Evolutionary conservation across 2,113 vertebrate species (phyloP), one percentile per base, ranked within the genome.

Genomic region (Aptenodytes forsteri): DNA sequence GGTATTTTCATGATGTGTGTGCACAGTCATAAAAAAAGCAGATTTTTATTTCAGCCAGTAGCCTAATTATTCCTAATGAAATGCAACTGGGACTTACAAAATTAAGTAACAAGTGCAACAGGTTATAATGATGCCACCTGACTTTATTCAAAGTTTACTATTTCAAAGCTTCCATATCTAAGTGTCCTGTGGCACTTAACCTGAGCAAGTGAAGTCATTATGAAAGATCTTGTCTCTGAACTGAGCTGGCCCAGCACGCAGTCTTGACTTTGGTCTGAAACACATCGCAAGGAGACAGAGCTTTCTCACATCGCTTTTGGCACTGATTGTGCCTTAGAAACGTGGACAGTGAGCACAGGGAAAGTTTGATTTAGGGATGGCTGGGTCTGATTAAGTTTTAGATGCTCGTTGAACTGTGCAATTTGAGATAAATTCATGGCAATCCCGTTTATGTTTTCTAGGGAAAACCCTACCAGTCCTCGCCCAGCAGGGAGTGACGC

Each of bases 261-360:
- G 44, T 38, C 62, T 66, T 91, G 67, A 46, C 58, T 91, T 65
- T 34, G 32, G 29, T 52, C 36, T 46, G 70, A 79, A 79, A n/a
- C 16, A 30, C 49, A 54, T 3, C 3, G 4, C 47, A 46, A 77
- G 54, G 40, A 95, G 49, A 38, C 40, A 79, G 10, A 73, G 62
- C 15, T 88, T 83, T 73, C 54, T 73, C 42, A 44, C 34, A 21
- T 21, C 0, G 0, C 40, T 83, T 88, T 61, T 91, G 85, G 78
- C 87, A 85, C 17, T 1, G 0, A 10, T 2, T 32, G 3, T 32
- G 34, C 40, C 85, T 92, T 49, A n/a, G 46, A 58, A 90, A 62
- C 1, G 4, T 4, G 30, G 25, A 67, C 44, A 76, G 38, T 5
- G 36, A 88, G 78, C 62, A 65, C 0, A 0, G 49, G 27, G 54